phyloP scores from a whole-genome alignment of 1,140 invertebrate genomes.

The Drosophila serrata region DNA sequence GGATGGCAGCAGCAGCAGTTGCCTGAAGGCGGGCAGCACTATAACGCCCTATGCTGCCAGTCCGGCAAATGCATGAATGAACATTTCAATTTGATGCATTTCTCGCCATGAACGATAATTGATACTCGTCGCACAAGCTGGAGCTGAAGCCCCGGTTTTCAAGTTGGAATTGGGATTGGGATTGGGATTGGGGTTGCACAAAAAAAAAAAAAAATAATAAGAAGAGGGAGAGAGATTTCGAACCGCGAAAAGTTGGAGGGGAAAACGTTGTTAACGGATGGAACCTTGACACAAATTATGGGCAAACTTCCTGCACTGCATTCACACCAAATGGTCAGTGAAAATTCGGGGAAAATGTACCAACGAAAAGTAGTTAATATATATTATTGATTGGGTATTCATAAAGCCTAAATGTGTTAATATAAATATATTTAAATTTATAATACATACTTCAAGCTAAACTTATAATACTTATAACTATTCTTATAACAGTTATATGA shows the following conservation, averaged over 20 bases:
- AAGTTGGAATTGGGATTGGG: background rate
- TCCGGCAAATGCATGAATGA: constrained; percentile 63
- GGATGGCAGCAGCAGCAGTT: constrained; percentile 31
- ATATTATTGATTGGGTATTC: no score
- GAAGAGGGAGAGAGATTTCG: constrained; percentile 3
- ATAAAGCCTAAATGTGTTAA: background rate
- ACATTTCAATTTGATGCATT: constrained; percentile 63
- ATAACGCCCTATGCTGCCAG: constrained; percentile 5
- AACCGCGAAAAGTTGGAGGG: constrained; percentile 8
- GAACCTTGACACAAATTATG: constrained; percentile 30
- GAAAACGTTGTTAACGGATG: constrained; percentile 6
- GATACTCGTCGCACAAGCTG: constrained; percentile 36
- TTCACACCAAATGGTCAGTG: no score
- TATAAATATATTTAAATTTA: background rate
- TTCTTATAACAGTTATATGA: no score
- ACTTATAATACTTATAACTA: no score
- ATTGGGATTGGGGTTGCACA: background rate
- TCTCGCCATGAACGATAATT: constrained; percentile 58
- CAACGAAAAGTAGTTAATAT: background rate
- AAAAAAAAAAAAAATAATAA: background rate
- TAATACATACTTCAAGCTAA: no score
- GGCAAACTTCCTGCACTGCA: background rate
- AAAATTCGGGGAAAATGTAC: no score
- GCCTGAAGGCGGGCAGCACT: constrained; percentile 13
- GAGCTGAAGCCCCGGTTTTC: background rate